phyloP scores from a whole-genome alignment of 2,888 invertebrate species.

The Dryadula phaetusa region DNA sequence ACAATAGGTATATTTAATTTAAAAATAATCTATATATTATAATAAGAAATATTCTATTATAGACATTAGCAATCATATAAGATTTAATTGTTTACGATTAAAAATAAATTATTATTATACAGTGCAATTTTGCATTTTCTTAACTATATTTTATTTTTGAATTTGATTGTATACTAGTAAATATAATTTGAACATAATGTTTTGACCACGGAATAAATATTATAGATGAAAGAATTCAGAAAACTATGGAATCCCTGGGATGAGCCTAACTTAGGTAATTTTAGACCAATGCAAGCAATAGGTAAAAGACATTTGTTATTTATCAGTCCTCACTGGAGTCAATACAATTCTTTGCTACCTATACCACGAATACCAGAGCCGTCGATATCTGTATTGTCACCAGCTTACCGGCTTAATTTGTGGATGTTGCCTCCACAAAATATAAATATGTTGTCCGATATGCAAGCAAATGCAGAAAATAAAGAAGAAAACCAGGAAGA shows the following conservation, averaged over 20 bases:
- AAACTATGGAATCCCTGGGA: conserved; percentile 80
- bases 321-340: conserved; percentile 79
- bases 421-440: conserved; percentile 71
- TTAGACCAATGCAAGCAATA: conserved; percentile 75
- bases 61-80: no score
- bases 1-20: background rate
- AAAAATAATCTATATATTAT: background rate
- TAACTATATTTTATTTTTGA: no score
- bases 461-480: conserved; percentile 47
- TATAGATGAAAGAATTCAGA: conserved; percentile 83
- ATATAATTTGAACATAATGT: background rate
- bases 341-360: conserved; percentile 79
- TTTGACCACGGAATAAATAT: conserved; percentile 9
- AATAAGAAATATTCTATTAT: no score
- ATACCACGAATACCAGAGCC: conserved; percentile 66
- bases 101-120: conserved; percentile 28
- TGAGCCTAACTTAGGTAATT: conserved; percentile 80
- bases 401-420: conserved; percentile 59
- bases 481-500: conserved; percentile 25
- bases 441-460: conserved; percentile 57
- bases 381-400: conserved; percentile 68
- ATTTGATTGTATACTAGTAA: no score
- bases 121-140: background rate
- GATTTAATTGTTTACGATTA: no score
- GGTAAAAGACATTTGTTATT: conserved; percentile 77